Evolutionary conservation across 2,113 vertebrate genomes (phyloP), one percentile per base, ranked within the genome.

Genomic region (Hemiscyllium ocellatum): DNA sequence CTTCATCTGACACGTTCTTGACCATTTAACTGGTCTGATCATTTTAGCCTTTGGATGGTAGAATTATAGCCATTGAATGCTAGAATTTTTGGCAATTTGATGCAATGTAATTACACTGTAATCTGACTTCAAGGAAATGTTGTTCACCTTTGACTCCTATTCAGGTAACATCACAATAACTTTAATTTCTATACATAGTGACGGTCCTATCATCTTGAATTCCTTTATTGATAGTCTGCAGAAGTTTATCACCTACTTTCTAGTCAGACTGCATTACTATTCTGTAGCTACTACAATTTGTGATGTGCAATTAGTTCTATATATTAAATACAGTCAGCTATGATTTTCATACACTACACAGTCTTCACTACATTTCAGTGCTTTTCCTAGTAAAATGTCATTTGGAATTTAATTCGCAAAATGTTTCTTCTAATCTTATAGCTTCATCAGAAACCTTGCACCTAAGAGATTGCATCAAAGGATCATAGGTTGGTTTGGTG

Each of bases 401-500:
- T 47, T 72, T 72, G 68, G 47, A 29, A 29, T 33, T 95, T 52
- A 76, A 50, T n/a, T 47, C 72, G 68, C 69, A 72, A 8, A 10
- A 33, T 69, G 4, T 76, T 61, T 90, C 33, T 52, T 72, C 47
- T 95, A 72, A 76, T 52, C 42, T 72, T 72, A 24, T 68, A 95
- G 42, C 26, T 70, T 95, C 68, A 72, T 76, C 68, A 33, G 7
- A 94, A 95, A 95, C 42, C 6, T 52, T 95, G 94, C 24, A 72
- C 26, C 69, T 52, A 72, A 72, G 13, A 24, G 69, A 95, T 76
- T 95, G 94, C 69, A 72, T 95, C 94, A 76, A 72, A 47, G 24
- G 93, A 94, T 70, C 93, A 42, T 94, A 22, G 61, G 37, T 94
- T 22, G 91, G 68, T 94, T 94, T 94, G 4, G 68, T 72, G 93